Conservation (phyloP, 2,888 invertebrate genomes). For the Drosophila bunnanda region DNA sequence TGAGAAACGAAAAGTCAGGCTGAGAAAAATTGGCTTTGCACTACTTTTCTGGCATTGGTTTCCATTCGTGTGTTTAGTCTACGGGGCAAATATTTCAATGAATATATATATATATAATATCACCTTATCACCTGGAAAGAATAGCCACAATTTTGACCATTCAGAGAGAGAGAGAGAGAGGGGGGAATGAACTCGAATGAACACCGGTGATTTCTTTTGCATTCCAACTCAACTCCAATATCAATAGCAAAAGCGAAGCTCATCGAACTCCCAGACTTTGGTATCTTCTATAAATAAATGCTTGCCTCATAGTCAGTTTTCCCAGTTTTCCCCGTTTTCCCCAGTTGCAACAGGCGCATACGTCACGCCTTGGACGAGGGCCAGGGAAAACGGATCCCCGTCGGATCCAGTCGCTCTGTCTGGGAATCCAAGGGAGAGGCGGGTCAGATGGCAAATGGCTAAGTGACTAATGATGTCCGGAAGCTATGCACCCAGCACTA, state of each 20-base stretch:
- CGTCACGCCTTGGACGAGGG: slow-evolving; percentile 50
- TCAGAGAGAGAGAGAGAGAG: neutral
- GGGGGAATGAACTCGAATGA: slow-evolving; percentile 22
- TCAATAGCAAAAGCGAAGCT: slow-evolving; percentile 8
- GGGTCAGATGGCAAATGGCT: slow-evolving; percentile 42
- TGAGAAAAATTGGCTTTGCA: slow-evolving; percentile 33
- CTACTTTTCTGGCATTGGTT: slow-evolving; percentile 10
- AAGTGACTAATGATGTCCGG: slow-evolving; percentile 39
- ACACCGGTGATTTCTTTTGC: slow-evolving; percentile 1
- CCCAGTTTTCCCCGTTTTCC: neutral
- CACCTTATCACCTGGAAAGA: neutral
- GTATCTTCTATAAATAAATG: slow-evolving; percentile 62
- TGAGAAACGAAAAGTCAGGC: slow-evolving; percentile 31
- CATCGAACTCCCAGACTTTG: slow-evolving; percentile 23
- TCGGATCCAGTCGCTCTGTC: slow-evolving; percentile 9
- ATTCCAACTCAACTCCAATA: neutral
- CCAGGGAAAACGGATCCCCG: slow-evolving; percentile 44
- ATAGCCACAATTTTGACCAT: slow-evolving; percentile 10
- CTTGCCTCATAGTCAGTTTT: slow-evolving; percentile 57
- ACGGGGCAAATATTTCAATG: slow-evolving; percentile 7
- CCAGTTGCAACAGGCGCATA: slow-evolving; percentile 58
- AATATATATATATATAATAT: neutral
- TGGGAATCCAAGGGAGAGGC: slow-evolving; percentile 3
- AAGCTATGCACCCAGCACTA: slow-evolving; percentile 36
- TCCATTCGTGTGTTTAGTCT: slow-evolving; percentile 34